Evolutionary conservation across 1,140 invertebrate species (phyloP), one percentile per base, ranked within the genome.

Genomic region (Halesus radiatus): DNA sequence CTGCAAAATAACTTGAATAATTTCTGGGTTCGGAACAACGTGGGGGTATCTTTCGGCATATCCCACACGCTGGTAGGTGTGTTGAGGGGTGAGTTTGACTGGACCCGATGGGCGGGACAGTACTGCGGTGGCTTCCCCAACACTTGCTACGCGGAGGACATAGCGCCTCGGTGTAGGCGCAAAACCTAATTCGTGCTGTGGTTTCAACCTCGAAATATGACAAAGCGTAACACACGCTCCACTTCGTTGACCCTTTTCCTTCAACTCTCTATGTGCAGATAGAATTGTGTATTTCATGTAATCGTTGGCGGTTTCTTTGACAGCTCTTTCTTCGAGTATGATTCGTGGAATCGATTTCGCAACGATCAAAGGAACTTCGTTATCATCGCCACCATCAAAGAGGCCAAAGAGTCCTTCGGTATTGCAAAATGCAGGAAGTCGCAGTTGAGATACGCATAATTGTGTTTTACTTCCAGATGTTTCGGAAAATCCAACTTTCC

Each of bases 271-370:
- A 81, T 95, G 94, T 0, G 94, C 93, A 20, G 94, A 92, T 6
- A 96, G 87, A 62, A 96, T 89, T 1, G 95, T 96, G 85, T 95
- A 96, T 85, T 96, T 96, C 89, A 97, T 91, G 81, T 96, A 97
- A 79, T 96, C 95, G 80, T 90, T 91, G 0, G 93, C 91, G 0
- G 94, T 94, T 86, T 96, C 95, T 85, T 95, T 94, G 1, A 96
- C 92, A 0, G 94, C 94, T 82, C 93, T 91, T 86, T 96, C 95
- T 87, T 96, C 94, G 10, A 95, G 85, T 10, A 96, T 87, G 15
- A 95, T 91, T 45, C 94, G 91, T 0, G 95, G 95, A 73, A 96
- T 92, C 75, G 93, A 91, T 84, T 94, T 92, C 68, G 94, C 93
- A 62, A 96, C 89, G 23, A 93, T 90, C 83, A 90, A 91, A 10